Base-by-base conservation (phyloP, 2,797 vertebrate species). In the Hydrocynus forskahlii region DNA sequence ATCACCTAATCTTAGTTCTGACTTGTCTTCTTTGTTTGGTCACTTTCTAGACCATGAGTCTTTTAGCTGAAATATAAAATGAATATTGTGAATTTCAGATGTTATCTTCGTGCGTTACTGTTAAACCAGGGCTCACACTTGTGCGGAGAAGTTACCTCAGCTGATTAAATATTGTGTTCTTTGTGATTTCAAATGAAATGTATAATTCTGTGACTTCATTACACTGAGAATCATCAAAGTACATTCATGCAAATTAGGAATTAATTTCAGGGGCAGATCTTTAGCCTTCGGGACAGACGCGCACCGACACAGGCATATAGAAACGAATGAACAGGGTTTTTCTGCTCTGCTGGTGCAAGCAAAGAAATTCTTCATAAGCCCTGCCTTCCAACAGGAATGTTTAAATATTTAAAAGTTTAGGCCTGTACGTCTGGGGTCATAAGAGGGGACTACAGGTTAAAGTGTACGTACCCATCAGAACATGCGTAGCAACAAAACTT, bases 211-310 rank as follows among this genome's bases (percentile, higher is more conserved):
- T 68, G 19, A 68, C 43, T 50, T 48, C 12, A 69, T 43, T 48
- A 48, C 29, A 4, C 64, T 67, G 17, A 8, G 64, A 43, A 40
- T 48, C 43, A 48, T 23, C 29, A n/a, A 50, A 48, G n/a, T 29
- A 35, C 23, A 13, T 69, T 69, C 43, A 69, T 23, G 67, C 45
- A 70, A 70, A 50, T 50, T 70, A 70, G 43, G 14, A 25, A 14
- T 50, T 70, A 70, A 70, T 50, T 70, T 52, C 67, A 70, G 45
- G 48, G 23, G 67, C 45, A 45, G n/a, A 50, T 70, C 43, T 5
- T 70, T 25, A 50, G 43, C 45, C 60, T 63, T 63, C 5, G 29
- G 60, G 12, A 63, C 23, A 63, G 25, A 29, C 50, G 5, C 19
- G 1, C 45, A 14, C 13, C 40, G 29, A 29, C 66, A 67, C 29